Evolutionary conservation across 2,797 vertebrate genomes (phyloP), one percentile per base, ranked within the genome.

Genomic region (Harpagifer antarcticus): DNA sequence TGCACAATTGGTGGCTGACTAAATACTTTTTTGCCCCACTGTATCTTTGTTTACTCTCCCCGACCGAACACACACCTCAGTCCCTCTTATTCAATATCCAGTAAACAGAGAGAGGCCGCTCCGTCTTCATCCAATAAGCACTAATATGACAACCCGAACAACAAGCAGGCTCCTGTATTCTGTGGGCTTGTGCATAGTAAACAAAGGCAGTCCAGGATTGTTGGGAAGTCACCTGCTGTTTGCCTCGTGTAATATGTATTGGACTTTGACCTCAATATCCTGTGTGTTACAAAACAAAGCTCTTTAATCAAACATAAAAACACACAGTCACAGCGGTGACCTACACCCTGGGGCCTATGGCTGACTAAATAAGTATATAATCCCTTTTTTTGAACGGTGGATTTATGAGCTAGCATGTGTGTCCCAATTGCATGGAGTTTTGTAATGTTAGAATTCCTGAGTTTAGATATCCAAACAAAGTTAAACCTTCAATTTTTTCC

Each of bases 231-330:
- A 75, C 69, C 82, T 74, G 76, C 77, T 81, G 78, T 40, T 81
- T 70, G 37, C 66, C 71, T 78, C 72, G 79, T 82, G 78, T 82
- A 89, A 84, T 68, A 87, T 68, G 83, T 68, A 60, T 71, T 74
- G 86, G 70, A 88, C 83, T 91, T 85, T 90, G 78, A 85, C 83
- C 88, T 86, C 71, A 76, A 89, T 81, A 83, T 79, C 80, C 68
- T 74, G 66, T 61, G 52, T 53, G 79, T 85, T 83, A 54, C 74
- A 74, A 85, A 86, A 83, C 80, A 78, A 33, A 3, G 48, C 27
- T 37, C 56, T 78, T 83, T 65, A 85, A 90, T 73, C 64, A 81
- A 58, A 84, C 57, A 81, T 49, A 69, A 84, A 85, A 68, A 82
- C 71, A 86, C 56, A 69, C 72, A 76, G 45, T 61, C 66, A 48